Evolutionary conservation across 2,888 invertebrate genomes (phyloP), one percentile per base, ranked within the genome.

Genomic region (Formica aserva): DNA sequence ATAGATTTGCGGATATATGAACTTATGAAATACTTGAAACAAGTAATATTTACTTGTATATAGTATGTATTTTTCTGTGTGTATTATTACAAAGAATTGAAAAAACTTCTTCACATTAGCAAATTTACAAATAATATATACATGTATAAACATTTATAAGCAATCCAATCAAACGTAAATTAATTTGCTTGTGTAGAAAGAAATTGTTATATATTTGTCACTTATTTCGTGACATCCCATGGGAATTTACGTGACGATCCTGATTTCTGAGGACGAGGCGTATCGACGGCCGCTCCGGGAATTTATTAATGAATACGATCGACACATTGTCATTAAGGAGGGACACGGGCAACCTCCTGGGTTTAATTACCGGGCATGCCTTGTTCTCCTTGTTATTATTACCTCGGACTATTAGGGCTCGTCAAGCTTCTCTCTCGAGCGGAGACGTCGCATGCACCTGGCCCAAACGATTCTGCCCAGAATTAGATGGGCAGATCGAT

Each of bases 231-330:
- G 11, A 22, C 15, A 41, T 22, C 22, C 6, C 6, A 6, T 29
- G 9, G 18, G 4, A 18, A 32, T 18, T 26, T 74, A 62, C 13
- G 48, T 18, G n/a, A 48, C 13, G n/a, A 22, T 55, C 13, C 26
- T 65, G 29, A 72, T 72, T 72, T 72, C 55, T n/a, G 29, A 6
- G n/a, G 32, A 63, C 62, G 5, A 26, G 22, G 22, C 29, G 9
- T 45, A 22, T 32, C 11, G 52, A 26, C 45, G 15, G n/a, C 32
- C 38, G 48, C 15, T 18, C 1, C 48, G 48, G 26, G 63, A 66
- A 66, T 67, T 85, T 78, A 66, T 83, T 83, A 78, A 85, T 71
- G 67, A 83, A 83, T 52, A 63, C 78, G 74, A 85, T 83, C 74
- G 66, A 77, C 77, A 41, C 62, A 74, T 55, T 62, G 83, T 83